Base-by-base conservation (phyloP, 2,113 vertebrate species). In the Lepus timidus region DNA sequence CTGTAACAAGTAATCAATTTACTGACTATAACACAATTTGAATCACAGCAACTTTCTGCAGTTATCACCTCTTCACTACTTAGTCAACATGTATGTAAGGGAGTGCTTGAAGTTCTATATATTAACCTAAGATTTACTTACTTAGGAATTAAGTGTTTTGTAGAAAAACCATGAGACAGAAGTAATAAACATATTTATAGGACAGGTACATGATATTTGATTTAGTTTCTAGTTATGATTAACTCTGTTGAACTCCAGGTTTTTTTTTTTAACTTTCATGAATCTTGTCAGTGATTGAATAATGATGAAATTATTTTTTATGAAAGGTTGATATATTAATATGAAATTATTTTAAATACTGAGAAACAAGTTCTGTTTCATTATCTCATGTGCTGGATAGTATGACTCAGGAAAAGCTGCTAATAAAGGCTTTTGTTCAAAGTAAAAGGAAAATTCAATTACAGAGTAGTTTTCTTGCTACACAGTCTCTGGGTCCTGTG, bases 401-500 rank as follows among this genome's bases (percentile, higher is more conserved):
- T 79, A 19, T 82, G 31, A 62, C 88, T 85, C 36, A 79, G 31
- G 62, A 93, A 73, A 91, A 93, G 80, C 65, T 39, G 85, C 49
- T 70, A 92, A 52, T 70, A 90, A 90, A 4, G 3, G 29, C 29
- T 89, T 64, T n/a, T 90, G 44, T 88, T 93, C 44, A 55, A 88
- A 94, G 65, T 81, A 85, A 75, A 55, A 76, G 64, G 80, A 85
- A 92, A 94, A 64, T 68, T 61, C n/a, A 78, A 4, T 94, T 92
- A 39, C 44, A 44, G 39, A 80, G n/a, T 78, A 51, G 49, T 88
- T 88, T 74, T 78, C 73, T 84, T 96, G 71, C 49, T 58, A 23
- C 12, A n/a, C 11, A 27, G 8, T 70, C 51, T 93, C 67, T 73
- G 23, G 64, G 51, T 92, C 58, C 76, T 88, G 0, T 78, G 74